These are phyloP conservation scores for Gracilinanus agilis DNA, from an alignment of 2,113 vertebrate genomes.

Conservation along the genomic window DNA sequence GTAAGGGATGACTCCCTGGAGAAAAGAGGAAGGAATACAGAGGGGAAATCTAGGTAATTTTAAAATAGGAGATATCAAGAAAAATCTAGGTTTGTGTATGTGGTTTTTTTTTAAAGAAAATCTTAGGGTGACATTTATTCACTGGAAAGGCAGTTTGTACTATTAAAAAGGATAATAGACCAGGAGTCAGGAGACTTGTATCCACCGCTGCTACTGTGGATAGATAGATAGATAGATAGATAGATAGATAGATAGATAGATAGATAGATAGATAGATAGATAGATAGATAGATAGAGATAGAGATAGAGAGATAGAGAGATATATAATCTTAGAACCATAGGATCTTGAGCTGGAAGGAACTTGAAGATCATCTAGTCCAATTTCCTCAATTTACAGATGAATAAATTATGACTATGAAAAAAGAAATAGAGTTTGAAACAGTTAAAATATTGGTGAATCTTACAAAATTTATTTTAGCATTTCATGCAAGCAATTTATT, in stretches of 20 bases:
- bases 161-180: neutral
- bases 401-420: neutral
- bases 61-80: neutral
- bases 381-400: neutral
- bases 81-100: neutral
- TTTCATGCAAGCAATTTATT: neutral
- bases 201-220: neutral
- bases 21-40: neutral
- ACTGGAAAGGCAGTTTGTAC: conserved; percentile 36
- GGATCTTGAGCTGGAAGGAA: neutral
- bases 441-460: neutral
- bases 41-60: neutral
- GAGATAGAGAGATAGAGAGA: no score
- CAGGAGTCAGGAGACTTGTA: neutral
- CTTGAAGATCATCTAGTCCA: neutral
- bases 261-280: no score
- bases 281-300: no score
- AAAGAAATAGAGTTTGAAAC: neutral
- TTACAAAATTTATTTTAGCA: neutral
- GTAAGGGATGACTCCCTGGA: neutral
- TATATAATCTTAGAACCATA: no score
- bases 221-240: no score
- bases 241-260: no score
- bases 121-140: neutral
- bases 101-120: conserved; percentile 28